A percentile compares a stretch with the other conserved stretches of the same genome.
Evolutionary conservation across 2,113 vertebrate species (phyloP).

Genomic region (Seriola aureovittata): DNA sequence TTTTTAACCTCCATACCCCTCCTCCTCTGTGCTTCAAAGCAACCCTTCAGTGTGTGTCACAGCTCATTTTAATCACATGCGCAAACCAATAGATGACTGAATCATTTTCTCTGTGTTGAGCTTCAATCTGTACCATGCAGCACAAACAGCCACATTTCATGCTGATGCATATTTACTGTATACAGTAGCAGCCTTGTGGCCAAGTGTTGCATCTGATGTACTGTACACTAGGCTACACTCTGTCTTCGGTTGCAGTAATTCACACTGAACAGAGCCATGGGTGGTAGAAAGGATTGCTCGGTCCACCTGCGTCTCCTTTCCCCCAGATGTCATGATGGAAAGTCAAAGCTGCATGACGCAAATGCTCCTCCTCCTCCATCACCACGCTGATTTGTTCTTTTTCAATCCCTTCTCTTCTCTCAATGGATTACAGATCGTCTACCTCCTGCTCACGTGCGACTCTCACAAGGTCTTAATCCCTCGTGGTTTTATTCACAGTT

Average conservation of each 20-base stretch:
- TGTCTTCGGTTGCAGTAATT: conserved; percentile 36
- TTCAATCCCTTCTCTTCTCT: conserved; percentile 58
- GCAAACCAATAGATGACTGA: not conserved
- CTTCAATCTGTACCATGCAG: conserved; percentile 9
- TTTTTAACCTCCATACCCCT: not conserved
- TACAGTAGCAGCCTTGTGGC: not conserved
- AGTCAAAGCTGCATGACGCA: conserved; percentile 58
- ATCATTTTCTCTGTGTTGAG: not conserved
- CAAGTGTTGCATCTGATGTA: conserved; percentile 30
- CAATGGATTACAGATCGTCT: conserved; percentile 59
- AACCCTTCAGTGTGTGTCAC: not conserved
- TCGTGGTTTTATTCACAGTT: conserved; percentile 34
- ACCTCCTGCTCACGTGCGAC: conserved; percentile 56
- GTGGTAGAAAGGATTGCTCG: conserved; percentile 1
- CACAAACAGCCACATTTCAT: conserved; percentile 28
- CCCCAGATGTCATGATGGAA: conserved; percentile 62
- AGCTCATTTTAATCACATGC: conserved; percentile 23
- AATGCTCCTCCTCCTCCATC: conserved; percentile 40
- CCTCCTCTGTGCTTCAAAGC: not conserved
- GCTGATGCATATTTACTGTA: conserved; percentile 31
- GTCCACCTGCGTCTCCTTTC: conserved; percentile 23
- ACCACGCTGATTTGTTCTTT: conserved; percentile 56
- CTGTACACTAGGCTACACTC: conserved; percentile 22
- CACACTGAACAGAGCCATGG: not conserved
- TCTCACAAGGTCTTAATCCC: conserved; percentile 56